phyloP scores from a whole-genome alignment of 37 sponge, comb jelly and placozoan species.

The Mnemiopsis leidyi region DNA sequence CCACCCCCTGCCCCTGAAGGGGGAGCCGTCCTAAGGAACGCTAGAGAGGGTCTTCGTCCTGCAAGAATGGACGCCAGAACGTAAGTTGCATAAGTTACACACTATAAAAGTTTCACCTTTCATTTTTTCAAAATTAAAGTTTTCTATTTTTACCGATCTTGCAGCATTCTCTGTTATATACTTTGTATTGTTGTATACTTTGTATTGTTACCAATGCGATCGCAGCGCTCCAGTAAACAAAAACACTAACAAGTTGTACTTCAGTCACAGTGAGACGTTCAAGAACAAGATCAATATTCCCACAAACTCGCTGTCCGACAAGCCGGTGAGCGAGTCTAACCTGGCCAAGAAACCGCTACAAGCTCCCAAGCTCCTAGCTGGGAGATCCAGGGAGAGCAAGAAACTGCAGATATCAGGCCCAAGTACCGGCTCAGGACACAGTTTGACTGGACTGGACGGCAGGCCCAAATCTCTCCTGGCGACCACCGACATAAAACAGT shows the following conservation, averaged over 20 bases:
- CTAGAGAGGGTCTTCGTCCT: background rate
- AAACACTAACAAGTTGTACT: too few species aligned
- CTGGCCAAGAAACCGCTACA: background rate
- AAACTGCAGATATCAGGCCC: slow-evolving; percentile 12
- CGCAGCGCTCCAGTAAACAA: too few species aligned
- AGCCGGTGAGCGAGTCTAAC: background rate
- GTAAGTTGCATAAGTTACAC: background rate
- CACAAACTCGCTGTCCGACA: background rate
- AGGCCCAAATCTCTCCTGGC: background rate
- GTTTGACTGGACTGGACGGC: background rate
- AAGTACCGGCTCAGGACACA: background rate
- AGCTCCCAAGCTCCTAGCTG: background rate
- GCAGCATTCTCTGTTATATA: too few species aligned
- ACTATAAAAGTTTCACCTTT: too few species aligned
- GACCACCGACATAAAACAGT: slow-evolving; percentile 1
- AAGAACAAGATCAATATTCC: background rate
- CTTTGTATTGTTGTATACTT: too few species aligned
- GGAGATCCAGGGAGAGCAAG: slow-evolving; percentile 12
- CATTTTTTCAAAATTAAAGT: too few species aligned
- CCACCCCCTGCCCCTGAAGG: background rate
- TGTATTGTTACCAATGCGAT: too few species aligned
- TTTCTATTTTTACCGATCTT: too few species aligned
- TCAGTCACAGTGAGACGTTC: background rate
- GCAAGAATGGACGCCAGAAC: background rate
- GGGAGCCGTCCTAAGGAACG: background rate